Evolutionary conservation across 1,140 invertebrate genomes (phyloP).

Genomic region (Pseudomyrmex gracilis): DNA sequence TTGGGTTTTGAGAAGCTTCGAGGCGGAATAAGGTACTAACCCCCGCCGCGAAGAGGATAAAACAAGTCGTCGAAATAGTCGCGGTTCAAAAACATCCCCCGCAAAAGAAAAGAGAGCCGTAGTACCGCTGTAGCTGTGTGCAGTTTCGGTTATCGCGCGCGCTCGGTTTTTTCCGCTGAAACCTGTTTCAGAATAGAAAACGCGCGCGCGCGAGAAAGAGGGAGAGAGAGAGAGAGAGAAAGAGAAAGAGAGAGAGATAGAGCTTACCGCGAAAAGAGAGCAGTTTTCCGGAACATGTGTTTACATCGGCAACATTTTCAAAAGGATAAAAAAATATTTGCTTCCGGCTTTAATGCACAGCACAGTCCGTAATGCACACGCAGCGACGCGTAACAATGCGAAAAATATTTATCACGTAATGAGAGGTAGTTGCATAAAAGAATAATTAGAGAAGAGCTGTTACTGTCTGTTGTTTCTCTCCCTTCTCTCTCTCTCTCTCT

Average conservation of each 20-base stretch:
- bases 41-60: slow-evolving; percentile 1
- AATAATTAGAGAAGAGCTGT: background rate
- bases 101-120: background rate
- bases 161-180: slow-evolving; percentile 24
- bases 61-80: slow-evolving; percentile 49
- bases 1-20: slow-evolving; percentile 37
- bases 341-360: background rate
- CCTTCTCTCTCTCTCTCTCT: no score
- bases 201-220: background rate
- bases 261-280: slow-evolving; percentile 11
- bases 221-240: background rate
- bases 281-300: slow-evolving; percentile 21
- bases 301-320: slow-evolving; percentile 13
- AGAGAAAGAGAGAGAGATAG: background rate
- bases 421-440: slow-evolving; percentile 9
- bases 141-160: slow-evolving; percentile 8
- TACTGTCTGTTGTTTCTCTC: no score
- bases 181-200: slow-evolving; percentile 34
- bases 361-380: background rate
- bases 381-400: no score
- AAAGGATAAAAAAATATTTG: slow-evolving; percentile 40
- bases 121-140: slow-evolving; percentile 9
- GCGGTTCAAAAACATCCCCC: slow-evolving; percentile 23
- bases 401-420: slow-evolving; percentile 23
- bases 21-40: slow-evolving; percentile 38